Evolutionary conservation across 2,797 vertebrate species (phyloP), one percentile per base, ranked within the genome.

Genomic region (Kryptopterus vitreolus): DNA sequence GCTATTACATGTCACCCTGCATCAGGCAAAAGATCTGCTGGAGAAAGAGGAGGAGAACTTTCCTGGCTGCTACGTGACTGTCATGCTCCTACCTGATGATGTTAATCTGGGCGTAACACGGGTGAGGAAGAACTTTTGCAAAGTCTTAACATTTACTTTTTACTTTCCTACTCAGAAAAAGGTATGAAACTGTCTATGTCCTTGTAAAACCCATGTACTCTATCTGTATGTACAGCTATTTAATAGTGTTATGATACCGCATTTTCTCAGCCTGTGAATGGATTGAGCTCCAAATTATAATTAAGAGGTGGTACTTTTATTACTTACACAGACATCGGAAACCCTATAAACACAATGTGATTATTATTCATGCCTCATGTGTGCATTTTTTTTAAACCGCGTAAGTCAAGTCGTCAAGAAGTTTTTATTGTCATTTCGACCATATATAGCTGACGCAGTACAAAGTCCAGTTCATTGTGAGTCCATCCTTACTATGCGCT

Each of bases 1-100:
- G 71, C 86, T 83, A 48, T 90, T 99, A 52, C 93, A 94, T 71
- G 93, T 99, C 86, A 91, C 89, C 0, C 92, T 98, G 90, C 94
- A 98, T 90, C 97, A 99, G 91, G 97, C 97, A 82, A 99, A 97
- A 90, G 98, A 99, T 90, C 95, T 99, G 82, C 91, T 98, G 93
- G 97, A 98, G 91, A 95, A 90, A 59, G 98, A 98, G 89, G 97
- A 98, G 1, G 92, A 94, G 7, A 94, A 95, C 90, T 98, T 97
- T 52, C 95, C 96, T 5, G 95, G 95, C 78, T 99, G 97, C 90
- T 99, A 97, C 91, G 93, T 99, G 90, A 94, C 95, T 4, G 88
- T 99, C 84, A 96, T 94, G 26, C 93, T 98, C 79, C 93, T 97
- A 33, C 96, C 97, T 0, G 96, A 98, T 0, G 96, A 98, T 89